Conservation (phyloP, 2,113 vertebrate genomes). For the Dicentrarchus labrax region DNA sequence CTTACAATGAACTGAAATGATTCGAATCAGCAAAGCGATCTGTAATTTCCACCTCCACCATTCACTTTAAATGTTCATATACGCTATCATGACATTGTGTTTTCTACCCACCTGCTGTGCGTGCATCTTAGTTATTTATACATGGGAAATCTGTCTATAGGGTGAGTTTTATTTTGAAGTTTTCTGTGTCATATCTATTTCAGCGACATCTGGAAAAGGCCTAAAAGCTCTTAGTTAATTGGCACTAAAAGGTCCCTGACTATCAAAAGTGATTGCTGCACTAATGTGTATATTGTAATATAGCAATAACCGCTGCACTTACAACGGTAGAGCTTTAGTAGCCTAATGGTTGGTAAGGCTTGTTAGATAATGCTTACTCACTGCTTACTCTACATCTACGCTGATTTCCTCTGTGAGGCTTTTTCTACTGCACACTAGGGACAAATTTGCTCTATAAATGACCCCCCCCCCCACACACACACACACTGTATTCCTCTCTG, state of each 20-base stretch:
- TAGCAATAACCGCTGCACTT: slow-evolving; percentile 8
- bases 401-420: neutral
- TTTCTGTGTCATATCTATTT: neutral
- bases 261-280: slow-evolving; percentile 4
- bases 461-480: neutral
- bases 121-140: neutral
- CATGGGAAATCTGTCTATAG: neutral
- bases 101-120: neutral
- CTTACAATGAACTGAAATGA: neutral
- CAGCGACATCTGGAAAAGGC: neutral
- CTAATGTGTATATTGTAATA: neutral
- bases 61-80: neutral
- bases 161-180: neutral
- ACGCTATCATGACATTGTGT: neutral
- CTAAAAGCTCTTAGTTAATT: neutral
- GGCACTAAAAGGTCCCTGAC: neutral
- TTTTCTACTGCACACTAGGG: neutral
- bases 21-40: neutral
- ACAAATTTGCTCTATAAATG: slow-evolving; percentile 23
- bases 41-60: neutral
- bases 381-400: neutral
- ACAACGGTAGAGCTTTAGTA: neutral
- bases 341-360: neutral
- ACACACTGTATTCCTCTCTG: slow-evolving; percentile 39
- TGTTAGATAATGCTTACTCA: slow-evolving; percentile 16